Conservation (phyloP, 1,140 invertebrate species). For the Drosophila erecta region DNA sequence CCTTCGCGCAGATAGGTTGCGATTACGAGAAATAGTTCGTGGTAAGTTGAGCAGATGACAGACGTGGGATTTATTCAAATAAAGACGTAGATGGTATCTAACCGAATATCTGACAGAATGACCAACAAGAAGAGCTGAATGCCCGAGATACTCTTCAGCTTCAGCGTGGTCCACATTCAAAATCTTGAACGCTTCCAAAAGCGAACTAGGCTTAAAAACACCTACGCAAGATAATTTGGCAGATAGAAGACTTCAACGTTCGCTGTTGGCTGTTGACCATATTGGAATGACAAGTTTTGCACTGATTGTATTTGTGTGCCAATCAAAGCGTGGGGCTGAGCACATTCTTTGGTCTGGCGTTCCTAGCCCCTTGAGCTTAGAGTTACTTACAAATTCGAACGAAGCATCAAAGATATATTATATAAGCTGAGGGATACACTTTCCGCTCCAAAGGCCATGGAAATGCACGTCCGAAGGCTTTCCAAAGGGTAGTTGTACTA, state of each 20-base stretch:
- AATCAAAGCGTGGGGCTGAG: slow-evolving; percentile 10
- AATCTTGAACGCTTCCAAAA: slow-evolving; percentile 17
- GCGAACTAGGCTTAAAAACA: slow-evolving; percentile 27
- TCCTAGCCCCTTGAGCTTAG: neutral
- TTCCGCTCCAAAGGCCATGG: no score
- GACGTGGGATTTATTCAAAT: neutral
- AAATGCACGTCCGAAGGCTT: no score
- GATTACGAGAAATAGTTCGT: neutral
- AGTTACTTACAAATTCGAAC: slow-evolving; percentile 15
- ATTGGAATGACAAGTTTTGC: slow-evolving; percentile 47
- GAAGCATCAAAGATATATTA: slow-evolving; percentile 15
- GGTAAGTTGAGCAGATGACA: neutral
- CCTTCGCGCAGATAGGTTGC: no score
- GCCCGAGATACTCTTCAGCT: neutral
- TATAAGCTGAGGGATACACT: neutral
- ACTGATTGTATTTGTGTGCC: slow-evolving; percentile 35
- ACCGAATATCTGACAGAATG: neutral
- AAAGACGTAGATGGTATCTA: neutral
- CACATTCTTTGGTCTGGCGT: slow-evolving; percentile 24
- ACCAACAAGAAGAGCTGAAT: neutral
- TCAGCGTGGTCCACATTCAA: slow-evolving; percentile 9
- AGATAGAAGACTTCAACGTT: slow-evolving; percentile 10
- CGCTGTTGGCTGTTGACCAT: slow-evolving; percentile 29
- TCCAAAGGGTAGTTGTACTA: neutral
- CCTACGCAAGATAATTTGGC: slow-evolving; percentile 11